Evolutionary conservation across 2,888 invertebrate species (phyloP).

Genomic region (Habrosyne pyritoides): DNA sequence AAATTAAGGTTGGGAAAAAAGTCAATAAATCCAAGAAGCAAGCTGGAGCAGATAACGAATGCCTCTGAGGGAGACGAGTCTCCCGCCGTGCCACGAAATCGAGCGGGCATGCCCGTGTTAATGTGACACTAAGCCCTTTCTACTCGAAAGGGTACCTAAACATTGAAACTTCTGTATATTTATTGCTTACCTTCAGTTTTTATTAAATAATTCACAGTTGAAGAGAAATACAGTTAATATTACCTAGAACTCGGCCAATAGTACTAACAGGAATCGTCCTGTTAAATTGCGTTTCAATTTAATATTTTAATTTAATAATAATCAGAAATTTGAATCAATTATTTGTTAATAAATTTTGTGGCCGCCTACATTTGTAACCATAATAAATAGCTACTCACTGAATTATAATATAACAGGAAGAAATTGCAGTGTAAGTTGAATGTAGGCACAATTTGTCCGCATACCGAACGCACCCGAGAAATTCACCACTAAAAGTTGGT

Average conservation of each 20-base stretch:
- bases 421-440: slow-evolving; percentile 17
- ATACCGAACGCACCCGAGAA: slow-evolving; percentile 50
- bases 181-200: slow-evolving; percentile 31
- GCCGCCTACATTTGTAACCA: too few species aligned
- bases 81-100: slow-evolving; percentile 28
- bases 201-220: too few species aligned
- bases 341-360: too few species aligned
- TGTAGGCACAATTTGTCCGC: slow-evolving; percentile 32
- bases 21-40: slow-evolving; percentile 78
- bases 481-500: slow-evolving; percentile 68
- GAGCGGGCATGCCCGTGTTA: slow-evolving; percentile 44
- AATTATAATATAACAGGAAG: slow-evolving; percentile 5
- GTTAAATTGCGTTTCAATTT: too few species aligned
- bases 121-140: slow-evolving; percentile 60
- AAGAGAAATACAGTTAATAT: too few species aligned
- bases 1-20: slow-evolving; percentile 79
- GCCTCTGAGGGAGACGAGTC: slow-evolving; percentile 46
- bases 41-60: slow-evolving; percentile 71
- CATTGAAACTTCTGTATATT: slow-evolving; percentile 33
- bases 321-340: too few species aligned
- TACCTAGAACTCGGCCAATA: too few species aligned
- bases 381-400: neutral
- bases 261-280: too few species aligned
- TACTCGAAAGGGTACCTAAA: slow-evolving; percentile 48
- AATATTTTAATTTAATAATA: too few species aligned